Evolutionary conservation across 1,140 invertebrate species (phyloP), one percentile per base, ranked within the genome.

Genomic region (Apis dorsata): DNA sequence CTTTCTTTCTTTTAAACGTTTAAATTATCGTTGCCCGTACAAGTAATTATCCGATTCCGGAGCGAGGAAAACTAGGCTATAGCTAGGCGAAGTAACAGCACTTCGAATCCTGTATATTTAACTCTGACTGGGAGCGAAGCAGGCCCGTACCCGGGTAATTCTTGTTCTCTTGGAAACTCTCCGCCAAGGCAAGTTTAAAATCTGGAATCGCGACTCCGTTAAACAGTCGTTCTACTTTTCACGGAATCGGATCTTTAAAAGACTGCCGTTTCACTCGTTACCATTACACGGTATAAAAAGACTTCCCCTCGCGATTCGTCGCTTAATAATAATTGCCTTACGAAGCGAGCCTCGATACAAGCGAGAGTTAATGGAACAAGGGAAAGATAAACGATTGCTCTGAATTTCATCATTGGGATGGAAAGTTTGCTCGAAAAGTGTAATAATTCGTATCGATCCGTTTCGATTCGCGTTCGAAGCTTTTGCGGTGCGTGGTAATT

Each of bases 51-150:
- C 55, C 13, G 13, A 15, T 44, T 44, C 55, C 49, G 51, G 55
- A 44, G 57, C 28, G 55, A 34, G 49, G 49, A 24, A 70, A 55
- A 60, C 66, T 24, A 24, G 24, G 24, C 24, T 62, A 34, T 4
- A 28, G 65, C 51, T 12, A 17, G 13, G 13, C n/a, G 17, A 70
- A 70, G 57, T 71, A 62, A 57, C 10, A 44, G 44, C 74, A 49
- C 55, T 77, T 69, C 49, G 24, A 49, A 78, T 71, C 15, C 57
- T 19, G 49, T 78, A 82, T 55, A 71, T 77, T 78, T 82, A 51
- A 69, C 44, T 70, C 57, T 7, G 49, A 8, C 24, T 55, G 74
- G 12, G 44, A 63, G 28, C 24, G 65, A 63, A 77, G 55, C 53
- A 0, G 28, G 51, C 72, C 34, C 63, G 19, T 60, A n/a, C 7